Base-by-base conservation (phyloP, 2,888 invertebrate species). In the Microctonus aethiopoides region DNA sequence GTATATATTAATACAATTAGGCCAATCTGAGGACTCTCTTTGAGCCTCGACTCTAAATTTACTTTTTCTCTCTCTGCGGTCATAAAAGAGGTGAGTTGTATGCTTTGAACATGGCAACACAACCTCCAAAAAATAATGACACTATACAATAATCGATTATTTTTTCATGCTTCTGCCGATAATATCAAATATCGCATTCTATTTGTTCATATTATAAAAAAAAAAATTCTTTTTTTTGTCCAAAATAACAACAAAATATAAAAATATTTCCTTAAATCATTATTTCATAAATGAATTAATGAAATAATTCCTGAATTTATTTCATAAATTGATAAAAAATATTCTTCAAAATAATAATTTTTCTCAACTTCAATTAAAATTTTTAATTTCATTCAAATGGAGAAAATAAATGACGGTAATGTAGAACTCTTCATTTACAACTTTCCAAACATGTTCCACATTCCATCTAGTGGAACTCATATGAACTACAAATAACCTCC, bases 71-170 rank as follows among this genome's bases (percentile, higher is more conserved):
- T 26, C 29, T 54, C 36, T 26, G 41, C 22, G 56, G 46, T 66
- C 16, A 36, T 36, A 61, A 59, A 71, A 70, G 68, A 68, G 69
- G 68, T 72, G 74, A 74, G 72, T 74, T 72, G 74, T 72, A 72
- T 67, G 57, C 59, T 64, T 66, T 71, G 67, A 67, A 71, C 63
- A 56, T 71, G 63, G 71, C 68, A 68, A n/a, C 54, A 46, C 46
- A 46, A 46, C 46, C 46, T 46, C 16, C 16, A 46, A 46, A 46
- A 46, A 13, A n/a, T n/a, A 39, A 9, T 39, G n/a, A 39, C n/a
- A n/a, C n/a, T n/a, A n/a, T n/a, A n/a, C 16, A 46, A 46, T n/a
- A 20, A 46, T 46, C 46, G 46, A 46, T 46, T 46, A 16, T 3
- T 46, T 9, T 10, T 20, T 5, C 16, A 5, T 46, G 1, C 16